Conservation (phyloP, 2,888 invertebrate genomes). For the Rhamphomyia laevipes region DNA sequence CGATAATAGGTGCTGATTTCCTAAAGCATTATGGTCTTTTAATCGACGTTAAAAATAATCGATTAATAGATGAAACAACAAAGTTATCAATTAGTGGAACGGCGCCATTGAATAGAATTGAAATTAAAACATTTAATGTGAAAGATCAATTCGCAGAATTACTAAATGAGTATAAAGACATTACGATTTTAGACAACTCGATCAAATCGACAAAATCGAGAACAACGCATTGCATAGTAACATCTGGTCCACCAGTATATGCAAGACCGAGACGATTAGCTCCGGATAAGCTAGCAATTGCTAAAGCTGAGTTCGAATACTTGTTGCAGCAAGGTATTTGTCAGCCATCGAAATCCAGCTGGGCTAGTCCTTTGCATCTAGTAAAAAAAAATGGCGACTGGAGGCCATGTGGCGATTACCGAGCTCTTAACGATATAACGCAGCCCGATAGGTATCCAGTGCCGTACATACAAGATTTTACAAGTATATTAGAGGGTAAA, state of each 20-base stretch:
- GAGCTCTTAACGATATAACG: conserved; percentile 21
- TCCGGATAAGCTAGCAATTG: conserved; percentile 5
- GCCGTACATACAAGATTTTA: conserved; percentile 21
- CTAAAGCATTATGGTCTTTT: conserved; percentile 4
- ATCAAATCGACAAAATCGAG: not conserved
- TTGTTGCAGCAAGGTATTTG: not conserved
- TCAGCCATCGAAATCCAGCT: not conserved
- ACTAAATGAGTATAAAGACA: not conserved
- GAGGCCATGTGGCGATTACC: conserved; percentile 25
- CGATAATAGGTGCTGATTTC: conserved; percentile 8
- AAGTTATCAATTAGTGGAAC: not conserved
- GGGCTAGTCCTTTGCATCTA: not conserved
- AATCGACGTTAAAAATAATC: not conserved
- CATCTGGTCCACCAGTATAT: conserved; percentile 10
- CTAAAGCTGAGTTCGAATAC: not conserved
- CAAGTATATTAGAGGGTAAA: not conserved
- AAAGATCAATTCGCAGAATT: not conserved
- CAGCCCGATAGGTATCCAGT: conserved; percentile 25
- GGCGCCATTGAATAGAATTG: not conserved
- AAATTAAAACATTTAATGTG: not conserved
- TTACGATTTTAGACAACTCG: not conserved
- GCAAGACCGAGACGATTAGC: conserved; percentile 9
- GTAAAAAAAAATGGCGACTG: conserved; percentile 9
- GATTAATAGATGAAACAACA: not conserved
- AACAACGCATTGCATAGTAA: conserved; percentile 11